Base-by-base conservation (phyloP, 2,797 vertebrate genomes). In the Sebastes vulpes region DNA sequence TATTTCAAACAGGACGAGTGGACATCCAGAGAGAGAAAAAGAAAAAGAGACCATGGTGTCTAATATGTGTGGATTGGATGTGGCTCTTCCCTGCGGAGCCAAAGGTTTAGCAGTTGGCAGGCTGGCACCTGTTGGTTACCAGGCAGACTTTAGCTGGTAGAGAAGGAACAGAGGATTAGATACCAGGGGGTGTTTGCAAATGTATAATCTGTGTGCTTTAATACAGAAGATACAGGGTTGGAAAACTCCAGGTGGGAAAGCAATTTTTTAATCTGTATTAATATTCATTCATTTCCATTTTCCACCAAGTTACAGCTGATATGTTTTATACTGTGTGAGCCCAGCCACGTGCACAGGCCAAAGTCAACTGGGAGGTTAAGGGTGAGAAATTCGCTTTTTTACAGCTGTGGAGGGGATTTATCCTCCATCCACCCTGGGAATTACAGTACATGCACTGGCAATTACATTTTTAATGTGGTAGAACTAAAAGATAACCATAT, bases 1-100 rank as follows among this genome's bases (percentile, higher is more conserved):
- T 95, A 90, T 95, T 95, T 94, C 84, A 95, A 86, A 85, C 74
- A 12, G 83, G 72, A 77, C 23, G 68, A 75, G 82, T 66, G 82
- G 77, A 77, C 75, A 60, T 78, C 60, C 53, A 32, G 61, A 23
- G 50, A 21, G 58, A 60, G n/a, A 46, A 20, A 57, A 7, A 58
- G 53, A 65, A 79, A 21, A 31, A 67, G 52, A 67, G 72, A 56
- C 20, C 20, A 32, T 50, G 52, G 67, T 6, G 58, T 76, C 38
- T 72, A 65, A 82, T 26, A 31, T 70, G 67, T 82, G 70, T 52
- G 60, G 72, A 86, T 72, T 87, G 86, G 84, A 86, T 70, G 88
- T 68, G 82, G 58, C 82, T 81, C 64, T 66, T 82, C 71, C 72
- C 82, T 21, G 61, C 3, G 11, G 87, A 84, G 84, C 75, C 83